Base-by-base conservation (phyloP, 2,888 invertebrate genomes). In the Zaprionus lineosus region DNA sequence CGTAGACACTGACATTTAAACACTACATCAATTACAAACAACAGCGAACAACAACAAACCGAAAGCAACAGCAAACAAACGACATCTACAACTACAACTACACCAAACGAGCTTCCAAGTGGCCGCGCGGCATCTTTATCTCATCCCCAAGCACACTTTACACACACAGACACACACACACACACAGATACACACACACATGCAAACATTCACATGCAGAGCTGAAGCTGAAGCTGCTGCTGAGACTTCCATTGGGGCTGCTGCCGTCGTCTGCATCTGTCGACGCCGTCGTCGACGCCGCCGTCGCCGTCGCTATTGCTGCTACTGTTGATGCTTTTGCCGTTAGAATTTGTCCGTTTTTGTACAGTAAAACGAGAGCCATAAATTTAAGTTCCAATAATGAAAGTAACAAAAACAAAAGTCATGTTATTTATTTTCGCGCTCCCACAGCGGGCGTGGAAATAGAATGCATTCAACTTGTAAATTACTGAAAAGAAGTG, bases 311-410 rank as follows among this genome's bases (percentile, higher is more conserved):
- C 46, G 41, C 47, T 50, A 41, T 16, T 61, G 55, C 34, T 55
- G 53, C 24, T 50, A 21, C 39, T 60, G 24, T 52, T 43, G 48
- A 46, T 48, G 60, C 68, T 69, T 74, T 70, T 61, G 71, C 72
- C 72, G 72, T 59, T 64, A 72, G 59, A 76, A 71, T 79, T 75
- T 75, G 81, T 65, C 74, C 79, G 84, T 76, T 76, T 75, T 78
- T 73, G 82, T 81, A 79, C 84, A 81, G 84, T 77, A 51, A 74
- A 56, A 59, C 39, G 59, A 69, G 65, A 69, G 82, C 82, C 84
- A 84, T 82, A 82, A 78, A 78, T 82, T 84, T 82, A 82, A 84
- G 81, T 84, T 76, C 43, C 59, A 70, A 70, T 60, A 52, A 60
- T 44, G 39, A 48, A 52, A 72, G 34, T 15, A 55, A 60, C 26